Base-by-base conservation (phyloP, 2,113 vertebrate genomes). In the Colius striatus region DNA sequence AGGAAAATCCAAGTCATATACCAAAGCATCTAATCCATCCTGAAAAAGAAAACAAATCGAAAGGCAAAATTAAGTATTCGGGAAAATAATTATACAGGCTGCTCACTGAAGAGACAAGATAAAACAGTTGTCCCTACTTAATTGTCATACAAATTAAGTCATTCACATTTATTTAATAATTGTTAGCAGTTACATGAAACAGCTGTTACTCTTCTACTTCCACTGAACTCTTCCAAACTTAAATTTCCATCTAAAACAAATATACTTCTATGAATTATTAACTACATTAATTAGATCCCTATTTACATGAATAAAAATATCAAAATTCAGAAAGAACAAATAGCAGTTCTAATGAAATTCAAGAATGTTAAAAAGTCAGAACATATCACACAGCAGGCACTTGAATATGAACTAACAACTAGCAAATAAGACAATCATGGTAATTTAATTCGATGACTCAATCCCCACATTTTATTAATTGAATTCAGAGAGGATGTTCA, bases 1-100 rank as follows among this genome's bases (percentile, higher is more conserved):
- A 74, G 99, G 99, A 96, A 99, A 99, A 98, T 99, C 99, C 97
- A 99, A 98, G 98, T 99, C 99, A 96, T 99, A 99, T 62, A 99
- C 99, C 98, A 99, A 98, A 80, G 99, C 99, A 94, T 99, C 99
- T 98, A 99, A 98, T 96, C 99, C 99, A 97, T 99, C 99, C 99
- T 99, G 92, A 82, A 68, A 74, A 57, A 41, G 80, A 72, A 91
- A 75, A 74, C 91, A 73, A 18, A 58, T n/a, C 14, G 96, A 80
- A 22, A 96, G 54, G 91, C 10, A 94, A 95, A 95, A 87, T 41
- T 70, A 29, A 85, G 70, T 89, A 75, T 75, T 87, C 79, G 34
- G 72, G 75, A 90, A 97, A n/a, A 77, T 61, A 88, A 92, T 77
- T 77, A 87, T 36, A 48, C 32, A 18, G 50, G 16, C 72, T 84